These are phyloP conservation scores for Protophormia terraenovae DNA, from an alignment of 2,888 invertebrate genomes.

Conservation along the genomic window DNA sequence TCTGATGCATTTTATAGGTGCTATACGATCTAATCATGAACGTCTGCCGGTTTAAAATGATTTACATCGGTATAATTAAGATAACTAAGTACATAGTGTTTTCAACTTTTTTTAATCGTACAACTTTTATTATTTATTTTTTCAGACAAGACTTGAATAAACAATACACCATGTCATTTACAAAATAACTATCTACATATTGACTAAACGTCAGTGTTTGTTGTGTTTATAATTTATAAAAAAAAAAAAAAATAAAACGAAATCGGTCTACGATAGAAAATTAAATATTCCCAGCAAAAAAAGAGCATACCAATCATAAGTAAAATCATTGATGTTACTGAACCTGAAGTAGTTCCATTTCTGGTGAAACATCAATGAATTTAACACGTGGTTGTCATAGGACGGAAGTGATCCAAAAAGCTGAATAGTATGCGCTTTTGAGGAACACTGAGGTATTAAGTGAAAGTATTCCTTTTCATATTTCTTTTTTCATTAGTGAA, in stretches of 20 bases:
- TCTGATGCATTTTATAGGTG: not conserved
- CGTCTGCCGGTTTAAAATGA: not conserved
- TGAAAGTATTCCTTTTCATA: too few relatives aligned
- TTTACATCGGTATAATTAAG: not conserved
- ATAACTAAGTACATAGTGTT: not conserved
- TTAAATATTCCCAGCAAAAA: too few relatives aligned
- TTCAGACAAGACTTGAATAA: not conserved
- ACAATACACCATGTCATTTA: not conserved
- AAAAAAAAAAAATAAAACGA: not conserved
- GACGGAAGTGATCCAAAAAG: too few relatives aligned
- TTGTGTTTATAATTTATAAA: not conserved
- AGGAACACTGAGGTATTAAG: too few relatives aligned
- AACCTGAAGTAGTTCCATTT: too few relatives aligned
- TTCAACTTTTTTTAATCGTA: not conserved
- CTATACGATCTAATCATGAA: not conserved
- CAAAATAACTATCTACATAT: not conserved
- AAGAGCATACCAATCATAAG: too few relatives aligned
- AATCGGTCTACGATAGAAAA: not conserved
- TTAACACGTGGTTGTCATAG: too few relatives aligned
- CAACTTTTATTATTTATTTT: too few relatives aligned
- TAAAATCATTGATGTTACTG: too few relatives aligned
- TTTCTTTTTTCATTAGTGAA: too few relatives aligned
- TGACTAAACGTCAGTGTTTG: not conserved
- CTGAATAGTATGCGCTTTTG: too few relatives aligned
- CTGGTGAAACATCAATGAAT: too few relatives aligned